These are phyloP conservation scores for Drosophila saltans DNA, from an alignment of 1,140 invertebrate species.

Conservation along the genomic window DNA sequence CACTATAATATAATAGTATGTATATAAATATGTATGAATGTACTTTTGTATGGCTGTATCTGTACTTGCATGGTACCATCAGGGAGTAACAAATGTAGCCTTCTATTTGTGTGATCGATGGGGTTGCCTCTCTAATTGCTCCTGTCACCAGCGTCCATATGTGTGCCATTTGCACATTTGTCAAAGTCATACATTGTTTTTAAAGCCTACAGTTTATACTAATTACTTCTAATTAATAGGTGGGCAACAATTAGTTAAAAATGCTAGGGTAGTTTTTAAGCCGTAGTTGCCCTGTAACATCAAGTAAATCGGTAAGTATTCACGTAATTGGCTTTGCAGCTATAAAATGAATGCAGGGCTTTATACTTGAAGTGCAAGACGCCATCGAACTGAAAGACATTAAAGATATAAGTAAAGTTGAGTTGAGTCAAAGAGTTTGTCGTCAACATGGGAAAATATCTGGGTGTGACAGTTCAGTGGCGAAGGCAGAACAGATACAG, in stretches of 20 bases:
- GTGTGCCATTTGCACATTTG: conserved; percentile 42
- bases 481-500: conserved; percentile 8
- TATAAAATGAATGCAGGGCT: conserved; percentile 31
- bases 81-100: conserved; percentile 18
- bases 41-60: not conserved
- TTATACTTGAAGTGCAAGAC: conserved; percentile 28
- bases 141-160: conserved; percentile 44
- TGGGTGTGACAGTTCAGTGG: conserved; percentile 31
- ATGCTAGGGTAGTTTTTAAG: conserved; percentile 14
- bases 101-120: conserved; percentile 58
- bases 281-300: not conserved
- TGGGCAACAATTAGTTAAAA: conserved; percentile 51
- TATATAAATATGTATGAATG: not conserved
- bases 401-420: not conserved
- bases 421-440: conserved; percentile 10
- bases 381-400: not conserved
- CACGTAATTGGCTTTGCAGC: not conserved
- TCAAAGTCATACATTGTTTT: conserved; percentile 55
- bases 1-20: conserved; percentile 1
- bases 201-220: conserved; percentile 41
- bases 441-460: conserved; percentile 33
- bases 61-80: not conserved
- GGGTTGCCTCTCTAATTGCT: conserved; percentile 45
- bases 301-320: not conserved
- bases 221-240: conserved; percentile 61